phyloP scores from a whole-genome alignment of 2,113 vertebrate genomes.

The Tonatia bakeri region DNA sequence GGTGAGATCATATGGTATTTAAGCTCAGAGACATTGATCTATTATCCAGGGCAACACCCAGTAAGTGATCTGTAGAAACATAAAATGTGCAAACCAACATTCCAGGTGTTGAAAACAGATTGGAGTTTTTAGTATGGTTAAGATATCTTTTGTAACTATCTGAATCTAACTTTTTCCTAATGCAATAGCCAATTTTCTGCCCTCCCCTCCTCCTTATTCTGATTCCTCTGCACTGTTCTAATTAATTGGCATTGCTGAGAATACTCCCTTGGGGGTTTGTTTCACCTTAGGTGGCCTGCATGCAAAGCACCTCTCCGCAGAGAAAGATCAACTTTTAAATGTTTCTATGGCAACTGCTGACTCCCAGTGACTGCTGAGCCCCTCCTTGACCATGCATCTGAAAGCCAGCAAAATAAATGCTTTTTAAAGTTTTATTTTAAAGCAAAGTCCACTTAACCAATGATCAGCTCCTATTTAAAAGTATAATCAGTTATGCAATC shows the following conservation, averaged over 20 bases:
- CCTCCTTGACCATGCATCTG: background rate
- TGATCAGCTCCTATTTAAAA: background rate
- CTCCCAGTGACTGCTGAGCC: background rate
- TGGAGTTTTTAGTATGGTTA: background rate
- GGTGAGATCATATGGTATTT: no score
- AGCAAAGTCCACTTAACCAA: background rate
- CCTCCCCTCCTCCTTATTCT: background rate
- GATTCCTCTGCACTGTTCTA: background rate
- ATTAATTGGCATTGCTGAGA: constrained; percentile 36
- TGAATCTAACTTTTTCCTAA: background rate
- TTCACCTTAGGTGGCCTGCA: constrained; percentile 40
- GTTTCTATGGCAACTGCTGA: constrained; percentile 60
- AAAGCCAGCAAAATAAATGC: background rate
- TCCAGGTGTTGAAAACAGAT: background rate
- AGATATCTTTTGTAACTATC: background rate
- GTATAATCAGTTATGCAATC: background rate
- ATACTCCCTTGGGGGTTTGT: constrained; percentile 8
- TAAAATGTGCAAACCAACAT: background rate
- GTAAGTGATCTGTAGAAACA: background rate
- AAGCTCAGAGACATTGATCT: background rate
- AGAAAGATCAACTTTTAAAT: constrained; percentile 48
- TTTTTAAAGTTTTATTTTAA: constrained; percentile 46
- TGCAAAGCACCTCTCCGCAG: constrained; percentile 21
- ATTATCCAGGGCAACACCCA: background rate
- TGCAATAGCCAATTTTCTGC: background rate